A percentile compares a stretch with the other conserved stretches of the same genome.
These are phyloP conservation scores for Podarcis raffonei DNA, from an alignment of 2,113 vertebrate species.

Conservation along the genomic window DNA sequence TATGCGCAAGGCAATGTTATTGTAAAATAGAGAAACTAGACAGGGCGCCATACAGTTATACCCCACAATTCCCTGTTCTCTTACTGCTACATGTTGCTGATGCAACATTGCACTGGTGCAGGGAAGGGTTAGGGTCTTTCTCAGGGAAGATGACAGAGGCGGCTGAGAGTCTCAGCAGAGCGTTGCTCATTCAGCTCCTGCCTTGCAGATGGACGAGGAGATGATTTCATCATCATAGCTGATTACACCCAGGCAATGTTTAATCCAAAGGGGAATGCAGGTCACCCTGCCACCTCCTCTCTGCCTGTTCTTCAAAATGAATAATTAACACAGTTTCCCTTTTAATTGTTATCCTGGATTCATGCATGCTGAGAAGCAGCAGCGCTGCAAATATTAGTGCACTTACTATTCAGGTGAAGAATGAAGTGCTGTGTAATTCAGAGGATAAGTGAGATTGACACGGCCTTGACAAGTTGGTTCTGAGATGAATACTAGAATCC, in stretches of 20 bases:
- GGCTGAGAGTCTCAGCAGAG: neutral
- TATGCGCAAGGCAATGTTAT: neutral
- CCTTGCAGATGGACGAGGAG: constrained; percentile 28
- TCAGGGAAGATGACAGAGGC: neutral
- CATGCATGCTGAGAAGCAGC: neutral
- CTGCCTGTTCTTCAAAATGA: constrained; percentile 9
- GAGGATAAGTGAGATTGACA: neutral
- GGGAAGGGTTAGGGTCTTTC: neutral
- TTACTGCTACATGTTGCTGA: no score
- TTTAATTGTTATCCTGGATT: constrained; percentile 21
- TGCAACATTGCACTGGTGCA: no score
- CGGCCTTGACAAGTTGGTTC: neutral
- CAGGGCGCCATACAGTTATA: neutral
- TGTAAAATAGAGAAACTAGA: neutral
- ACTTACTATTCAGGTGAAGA: neutral
- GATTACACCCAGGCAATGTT: neutral
- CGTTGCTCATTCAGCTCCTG: neutral
- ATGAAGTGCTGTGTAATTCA: neutral
- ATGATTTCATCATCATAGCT: constrained; percentile 13
- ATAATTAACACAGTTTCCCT: constrained; percentile 22
- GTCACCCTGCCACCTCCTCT: neutral
- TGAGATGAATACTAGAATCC: neutral
- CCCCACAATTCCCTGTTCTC: neutral
- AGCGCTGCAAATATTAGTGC: neutral
- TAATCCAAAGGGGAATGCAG: constrained; percentile 7